phyloP scores from a whole-genome alignment of 2,797 vertebrate genomes.

The Sebastes trivittatus region DNA sequence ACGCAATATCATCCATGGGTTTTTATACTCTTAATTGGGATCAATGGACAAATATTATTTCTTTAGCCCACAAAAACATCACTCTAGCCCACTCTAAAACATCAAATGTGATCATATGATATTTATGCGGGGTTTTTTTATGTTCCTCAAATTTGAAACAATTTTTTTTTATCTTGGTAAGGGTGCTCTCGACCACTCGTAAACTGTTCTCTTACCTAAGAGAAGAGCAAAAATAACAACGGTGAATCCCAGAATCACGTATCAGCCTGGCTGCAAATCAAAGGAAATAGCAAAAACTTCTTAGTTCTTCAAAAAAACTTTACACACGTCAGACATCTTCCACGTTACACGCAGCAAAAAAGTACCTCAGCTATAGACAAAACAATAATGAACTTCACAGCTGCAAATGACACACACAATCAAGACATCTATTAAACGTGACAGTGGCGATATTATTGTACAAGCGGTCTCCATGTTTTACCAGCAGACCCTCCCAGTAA shows the following conservation, averaged over 20 bases:
- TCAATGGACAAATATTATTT: too few relatives aligned
- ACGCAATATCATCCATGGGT: too few relatives aligned
- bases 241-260: neutral
- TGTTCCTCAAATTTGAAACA: too few relatives aligned
- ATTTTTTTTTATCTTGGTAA: too few relatives aligned
- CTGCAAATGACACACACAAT: constrained; percentile 60
- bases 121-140: too few relatives aligned
- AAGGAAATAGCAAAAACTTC: neutral
- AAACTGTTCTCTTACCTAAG: too few relatives aligned
- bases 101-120: too few relatives aligned
- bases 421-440: constrained; percentile 70
- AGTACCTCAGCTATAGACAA: constrained; percentile 31
- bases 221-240: too few relatives aligned
- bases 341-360: constrained; percentile 3
- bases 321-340: neutral
- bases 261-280: neutral
- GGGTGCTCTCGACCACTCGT: too few relatives aligned
- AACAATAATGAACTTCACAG: constrained; percentile 59
- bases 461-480: constrained; percentile 72
- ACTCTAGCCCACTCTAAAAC: too few relatives aligned
- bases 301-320: neutral
- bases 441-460: constrained; percentile 75
- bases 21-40: too few relatives aligned
- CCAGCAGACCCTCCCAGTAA: constrained; percentile 75
- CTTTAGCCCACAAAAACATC: too few relatives aligned